Percentiles rank a stretch among this genome's conserved stretches.
Evolutionary conservation across 92 coral and sea anemone species (phyloP).

Genomic region (Muricea muricata): DNA sequence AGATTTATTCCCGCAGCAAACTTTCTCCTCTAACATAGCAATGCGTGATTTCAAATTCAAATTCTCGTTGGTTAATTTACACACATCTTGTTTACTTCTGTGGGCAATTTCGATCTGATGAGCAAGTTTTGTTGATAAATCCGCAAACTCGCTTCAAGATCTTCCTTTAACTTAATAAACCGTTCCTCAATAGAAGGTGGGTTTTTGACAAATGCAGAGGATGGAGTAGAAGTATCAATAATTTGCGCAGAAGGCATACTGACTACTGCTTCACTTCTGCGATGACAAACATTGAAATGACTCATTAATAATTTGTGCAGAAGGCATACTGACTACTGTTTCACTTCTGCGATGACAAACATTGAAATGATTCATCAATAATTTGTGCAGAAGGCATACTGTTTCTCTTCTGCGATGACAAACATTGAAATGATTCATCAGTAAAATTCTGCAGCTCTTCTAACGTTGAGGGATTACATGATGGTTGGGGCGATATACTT

Average conservation of each 20-base stretch:
- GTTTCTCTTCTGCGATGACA: background rate
- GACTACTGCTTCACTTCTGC: too few relatives aligned
- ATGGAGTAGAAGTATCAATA: conserved; percentile 6
- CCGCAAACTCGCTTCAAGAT: background rate
- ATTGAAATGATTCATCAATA: too few relatives aligned
- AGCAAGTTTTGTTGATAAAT: background rate
- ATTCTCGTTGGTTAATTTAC: conserved; percentile 3
- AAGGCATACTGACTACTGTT: too few relatives aligned
- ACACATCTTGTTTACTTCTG: background rate
- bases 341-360: too few relatives aligned
- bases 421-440: background rate
- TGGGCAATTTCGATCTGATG: background rate
- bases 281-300: too few relatives aligned
- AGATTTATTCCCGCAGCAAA: background rate
- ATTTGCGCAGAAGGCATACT: too few relatives aligned
- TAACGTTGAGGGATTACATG: conserved; percentile 10
- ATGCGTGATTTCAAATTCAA: conserved; percentile 1
- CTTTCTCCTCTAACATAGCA: background rate
- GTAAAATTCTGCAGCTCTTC: conserved; percentile 15
- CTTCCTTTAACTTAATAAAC: background rate
- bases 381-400: background rate
- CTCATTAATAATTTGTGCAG: too few relatives aligned
- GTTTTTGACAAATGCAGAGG: background rate
- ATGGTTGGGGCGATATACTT: background rate
- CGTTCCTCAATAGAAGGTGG: background rate